These are phyloP conservation scores for Drosophila testacea DNA, from an alignment of 2,888 invertebrate genomes.

Conservation along the genomic window DNA sequence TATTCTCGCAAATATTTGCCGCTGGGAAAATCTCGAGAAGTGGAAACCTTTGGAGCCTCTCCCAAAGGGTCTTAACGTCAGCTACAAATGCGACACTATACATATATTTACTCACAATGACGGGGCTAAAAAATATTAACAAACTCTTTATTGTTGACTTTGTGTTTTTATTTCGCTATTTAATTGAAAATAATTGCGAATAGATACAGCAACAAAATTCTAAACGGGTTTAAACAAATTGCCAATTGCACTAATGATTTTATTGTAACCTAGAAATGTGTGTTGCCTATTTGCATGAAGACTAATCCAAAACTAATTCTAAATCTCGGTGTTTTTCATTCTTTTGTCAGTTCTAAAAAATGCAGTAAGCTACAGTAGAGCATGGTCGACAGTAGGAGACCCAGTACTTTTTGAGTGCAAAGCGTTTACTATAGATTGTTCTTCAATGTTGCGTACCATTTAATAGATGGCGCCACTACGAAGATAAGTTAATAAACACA, in stretches of 20 bases:
- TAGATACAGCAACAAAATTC: conserved; percentile 25
- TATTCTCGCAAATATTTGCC: conserved; percentile 39
- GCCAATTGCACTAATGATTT: conserved; percentile 37
- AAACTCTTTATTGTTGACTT: conserved; percentile 24
- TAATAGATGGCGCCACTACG: too few relatives aligned
- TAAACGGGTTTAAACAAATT: conserved; percentile 67
- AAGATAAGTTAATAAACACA: too few relatives aligned
- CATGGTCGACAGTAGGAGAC: too few relatives aligned
- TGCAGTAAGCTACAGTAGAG: not conserved
- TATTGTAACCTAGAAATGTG: conserved; percentile 50
- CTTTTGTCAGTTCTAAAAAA: not conserved
- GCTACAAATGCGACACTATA: conserved; percentile 43
- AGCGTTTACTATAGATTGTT: too few relatives aligned
- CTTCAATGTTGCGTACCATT: too few relatives aligned
- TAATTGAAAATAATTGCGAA: conserved; percentile 74
- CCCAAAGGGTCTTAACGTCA: conserved; percentile 9
- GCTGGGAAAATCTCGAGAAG: not conserved
- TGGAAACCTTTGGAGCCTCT: conserved; percentile 2
- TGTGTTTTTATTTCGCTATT: conserved; percentile 33
- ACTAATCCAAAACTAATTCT: conserved; percentile 18
- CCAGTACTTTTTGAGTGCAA: too few relatives aligned
- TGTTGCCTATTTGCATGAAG: conserved; percentile 40
- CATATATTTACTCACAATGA: conserved; percentile 67
- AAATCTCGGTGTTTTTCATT: not conserved
- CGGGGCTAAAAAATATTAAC: conserved; percentile 44